phyloP scores from a whole-genome alignment of 2,888 invertebrate genomes.

The Chromoteleia sp. region DNA sequence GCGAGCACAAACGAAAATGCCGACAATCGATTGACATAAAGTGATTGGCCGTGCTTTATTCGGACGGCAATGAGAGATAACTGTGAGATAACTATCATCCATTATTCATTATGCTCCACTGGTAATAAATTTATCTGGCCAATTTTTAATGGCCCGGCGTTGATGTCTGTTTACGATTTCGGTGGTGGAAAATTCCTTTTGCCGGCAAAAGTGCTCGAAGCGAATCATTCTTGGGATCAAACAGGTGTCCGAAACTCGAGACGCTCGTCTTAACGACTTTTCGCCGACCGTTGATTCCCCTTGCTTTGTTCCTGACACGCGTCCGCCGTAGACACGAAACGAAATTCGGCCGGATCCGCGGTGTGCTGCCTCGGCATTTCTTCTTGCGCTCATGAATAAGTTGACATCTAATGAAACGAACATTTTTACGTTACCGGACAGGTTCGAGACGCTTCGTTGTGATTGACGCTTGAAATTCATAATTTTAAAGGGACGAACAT shows the following conservation, averaged over 20 bases:
- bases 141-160: not conserved
- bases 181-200: too few species aligned
- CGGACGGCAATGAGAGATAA: too few species aligned
- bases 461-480: slow-evolving; percentile 33
- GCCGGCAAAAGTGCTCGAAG: slow-evolving; percentile 38
- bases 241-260: slow-evolving; percentile 77
- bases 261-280: slow-evolving; percentile 59
- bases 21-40: too few species aligned
- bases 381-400: slow-evolving; percentile 45
- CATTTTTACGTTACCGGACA: not conserved
- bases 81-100: too few species aligned
- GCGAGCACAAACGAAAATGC: too few species aligned
- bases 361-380: slow-evolving; percentile 5
- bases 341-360: slow-evolving; percentile 15
- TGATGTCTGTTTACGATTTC: slow-evolving; percentile 62
- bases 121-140: not conserved
- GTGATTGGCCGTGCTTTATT: too few species aligned
- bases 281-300: slow-evolving; percentile 44
- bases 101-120: not conserved
- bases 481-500: slow-evolving; percentile 48
- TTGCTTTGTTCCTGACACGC: slow-evolving; percentile 51
- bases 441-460: not conserved
- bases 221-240: slow-evolving; percentile 73
- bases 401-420: slow-evolving; percentile 33
- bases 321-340: slow-evolving; percentile 24